phyloP scores from a whole-genome alignment of 1,140 invertebrate species.

The Drosophila malerkotliana region DNA sequence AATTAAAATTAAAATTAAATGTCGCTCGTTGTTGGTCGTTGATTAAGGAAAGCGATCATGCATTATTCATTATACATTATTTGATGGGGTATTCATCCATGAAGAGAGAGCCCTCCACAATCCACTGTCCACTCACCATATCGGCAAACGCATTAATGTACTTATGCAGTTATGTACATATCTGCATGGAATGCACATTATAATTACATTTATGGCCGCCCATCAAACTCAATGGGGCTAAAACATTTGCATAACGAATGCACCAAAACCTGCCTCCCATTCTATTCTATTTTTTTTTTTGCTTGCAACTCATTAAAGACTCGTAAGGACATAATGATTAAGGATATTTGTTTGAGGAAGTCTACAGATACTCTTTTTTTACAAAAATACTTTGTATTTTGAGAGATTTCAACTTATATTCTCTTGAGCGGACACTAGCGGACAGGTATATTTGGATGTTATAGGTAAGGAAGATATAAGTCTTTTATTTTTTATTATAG shows the following conservation, averaged over 20 bases:
- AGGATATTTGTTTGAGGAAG: too few relatives aligned
- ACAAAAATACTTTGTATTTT: too few relatives aligned
- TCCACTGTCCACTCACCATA: slow-evolving; percentile 6
- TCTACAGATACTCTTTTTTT: too few relatives aligned
- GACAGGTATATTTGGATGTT: too few relatives aligned
- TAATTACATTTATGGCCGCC: slow-evolving; percentile 71
- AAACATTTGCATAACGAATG: slow-evolving; percentile 60
- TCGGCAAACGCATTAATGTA: slow-evolving; percentile 39
- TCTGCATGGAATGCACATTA: slow-evolving; percentile 55
- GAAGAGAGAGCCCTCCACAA: too few relatives aligned
- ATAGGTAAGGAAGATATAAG: too few relatives aligned
- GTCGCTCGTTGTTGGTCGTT: slow-evolving; percentile 26
- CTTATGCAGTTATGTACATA: slow-evolving; percentile 27
- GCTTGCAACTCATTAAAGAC: slow-evolving; percentile 9
- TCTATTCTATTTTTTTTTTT: not conserved
- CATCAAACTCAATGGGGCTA: slow-evolving; percentile 71
- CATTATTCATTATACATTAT: slow-evolving; percentile 51
- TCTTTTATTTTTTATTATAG: too few relatives aligned
- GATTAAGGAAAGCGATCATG: slow-evolving; percentile 58
- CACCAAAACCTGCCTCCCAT: not conserved
- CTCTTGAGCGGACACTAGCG: too few relatives aligned
- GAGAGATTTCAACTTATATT: too few relatives aligned
- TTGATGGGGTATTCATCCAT: slow-evolving; percentile 5
- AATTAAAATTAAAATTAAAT: slow-evolving; percentile 71
- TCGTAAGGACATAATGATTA: not conserved